Evolutionary conservation across 1,140 invertebrate species (phyloP), one percentile per base, ranked within the genome.

Genomic region (Cyclina sinensis): DNA sequence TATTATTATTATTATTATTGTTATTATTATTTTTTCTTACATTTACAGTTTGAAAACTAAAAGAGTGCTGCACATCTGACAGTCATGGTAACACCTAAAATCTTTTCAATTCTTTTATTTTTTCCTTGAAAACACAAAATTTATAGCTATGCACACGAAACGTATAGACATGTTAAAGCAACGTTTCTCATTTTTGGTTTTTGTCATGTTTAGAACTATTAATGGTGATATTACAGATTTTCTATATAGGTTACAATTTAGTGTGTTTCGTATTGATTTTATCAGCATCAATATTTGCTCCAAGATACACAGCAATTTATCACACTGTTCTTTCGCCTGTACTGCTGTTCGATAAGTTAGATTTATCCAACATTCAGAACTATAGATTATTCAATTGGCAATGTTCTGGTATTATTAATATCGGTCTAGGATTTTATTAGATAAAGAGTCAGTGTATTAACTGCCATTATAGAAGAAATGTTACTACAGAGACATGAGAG

Each of bases 351-450:
- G n/a, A 65, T 65, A 65, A 30, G 30, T 24, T 65, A 65, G 59
- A 30, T 30, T 65, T 65, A 35, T 30, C 59, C 30, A 30, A 7
- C 30, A 65, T 65, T 65, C 59, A 30, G 1, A 30, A 7, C 59
- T 30, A 30, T 65, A 30, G 59, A 65, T 65, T 65, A 65, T 65
- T 65, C 24, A 65, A 30, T 65, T 65, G 7, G 59, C 59, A 65
- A 30, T 7, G 14, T 14, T 43, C 5, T 43, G 43, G 30, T 65
- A n/a, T 27, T 65, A 65, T 65, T 65, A 21, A 27, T 65, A 65
- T 27, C 59, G n/a, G 54, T 57, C 16, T 57, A 57, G 54, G 18
- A 18, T 57, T 57, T 57, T 18, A 57, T 18, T n/a, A 57, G 54
- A 24, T 27, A 24, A 9, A 57, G 18, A n/a, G 54, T 9, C 21